A percentile compares a stretch with the other conserved stretches of the same genome.
These are phyloP conservation scores for Siderastrea siderea DNA, from an alignment of 92 coral and sea anemone species.

Conservation along the genomic window DNA sequence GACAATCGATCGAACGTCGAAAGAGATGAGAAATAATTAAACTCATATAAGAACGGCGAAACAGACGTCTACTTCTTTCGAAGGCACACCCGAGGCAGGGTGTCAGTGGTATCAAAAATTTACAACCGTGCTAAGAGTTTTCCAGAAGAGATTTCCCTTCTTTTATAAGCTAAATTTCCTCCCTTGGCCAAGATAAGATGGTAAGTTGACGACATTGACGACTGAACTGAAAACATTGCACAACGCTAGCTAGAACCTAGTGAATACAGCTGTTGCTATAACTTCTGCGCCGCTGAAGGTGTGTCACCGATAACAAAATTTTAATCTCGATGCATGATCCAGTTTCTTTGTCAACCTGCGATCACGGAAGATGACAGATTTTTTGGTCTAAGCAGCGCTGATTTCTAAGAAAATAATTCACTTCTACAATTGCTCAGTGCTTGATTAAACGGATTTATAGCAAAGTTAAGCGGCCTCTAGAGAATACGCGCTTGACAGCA, in stretches of 20 bases:
- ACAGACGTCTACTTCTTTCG: neutral
- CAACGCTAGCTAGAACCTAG: neutral
- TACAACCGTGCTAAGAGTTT: neutral
- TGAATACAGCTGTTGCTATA: conserved; percentile 24
- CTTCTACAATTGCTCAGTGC: conserved; percentile 3
- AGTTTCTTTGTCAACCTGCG: neutral
- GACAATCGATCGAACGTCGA: neutral
- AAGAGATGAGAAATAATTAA: neutral
- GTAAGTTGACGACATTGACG: neutral
- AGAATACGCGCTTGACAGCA: conserved; percentile 13
- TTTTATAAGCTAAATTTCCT: neutral
- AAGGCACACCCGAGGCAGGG: conserved; percentile 26
- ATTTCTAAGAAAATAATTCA: neutral
- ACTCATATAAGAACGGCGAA: neutral
- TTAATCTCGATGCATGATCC: neutral
- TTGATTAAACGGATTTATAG: conserved; percentile 16
- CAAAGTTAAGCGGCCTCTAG: conserved; percentile 32
- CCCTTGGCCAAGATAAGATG: neutral
- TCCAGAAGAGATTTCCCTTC: neutral
- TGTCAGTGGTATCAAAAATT: neutral
- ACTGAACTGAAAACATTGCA: neutral
- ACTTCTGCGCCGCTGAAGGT: conserved; percentile 12
- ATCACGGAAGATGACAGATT: neutral
- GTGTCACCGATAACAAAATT: neutral
- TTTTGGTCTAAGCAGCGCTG: neutral